Evolutionary conservation across 2,113 vertebrate genomes (phyloP).

Genomic region (Clarias magur): DNA sequence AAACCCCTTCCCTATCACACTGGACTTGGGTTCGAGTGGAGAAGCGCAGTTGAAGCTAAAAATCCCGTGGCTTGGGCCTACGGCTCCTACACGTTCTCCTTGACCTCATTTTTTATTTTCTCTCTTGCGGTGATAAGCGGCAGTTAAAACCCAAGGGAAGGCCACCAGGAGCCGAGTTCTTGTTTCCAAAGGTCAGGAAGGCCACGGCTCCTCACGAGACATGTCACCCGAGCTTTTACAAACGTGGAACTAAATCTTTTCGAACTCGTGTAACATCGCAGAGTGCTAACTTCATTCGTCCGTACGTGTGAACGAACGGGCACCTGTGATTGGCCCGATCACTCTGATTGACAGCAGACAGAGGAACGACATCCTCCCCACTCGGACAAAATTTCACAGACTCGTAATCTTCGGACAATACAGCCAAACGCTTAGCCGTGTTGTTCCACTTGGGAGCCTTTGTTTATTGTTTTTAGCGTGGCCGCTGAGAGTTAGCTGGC

Average conservation of each 20-base stretch:
- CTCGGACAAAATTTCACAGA: not conserved
- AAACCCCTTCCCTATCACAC: not conserved
- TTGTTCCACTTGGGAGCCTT: not conserved
- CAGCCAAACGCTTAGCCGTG: not conserved
- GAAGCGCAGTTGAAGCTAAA: not conserved
- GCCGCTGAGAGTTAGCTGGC: not conserved
- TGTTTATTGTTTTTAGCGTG: not conserved
- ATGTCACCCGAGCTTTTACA: not conserved
- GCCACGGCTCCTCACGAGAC: constrained; percentile 1
- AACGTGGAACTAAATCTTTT: constrained; percentile 5
- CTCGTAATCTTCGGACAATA: not conserved
- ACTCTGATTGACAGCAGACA: not conserved
- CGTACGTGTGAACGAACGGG: not conserved
- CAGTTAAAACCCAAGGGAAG: constrained; percentile 20
- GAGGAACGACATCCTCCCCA: not conserved
- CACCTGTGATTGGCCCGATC: not conserved
- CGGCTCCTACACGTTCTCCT: not conserved
- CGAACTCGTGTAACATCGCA: not conserved
- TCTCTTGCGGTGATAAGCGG: constrained; percentile 21
- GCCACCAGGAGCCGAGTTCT: constrained; percentile 29
- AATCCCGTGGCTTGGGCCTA: not conserved
- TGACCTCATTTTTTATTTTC: constrained; percentile 19
- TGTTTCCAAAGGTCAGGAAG: constrained; percentile 27
- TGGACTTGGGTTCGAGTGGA: not conserved
- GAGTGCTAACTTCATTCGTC: too few relatives aligned